Percentiles rank a stretch among this genome's conserved stretches.
Conservation (phyloP, 2,113 vertebrate species). For the Tenebrosternarchus preto region DNA sequence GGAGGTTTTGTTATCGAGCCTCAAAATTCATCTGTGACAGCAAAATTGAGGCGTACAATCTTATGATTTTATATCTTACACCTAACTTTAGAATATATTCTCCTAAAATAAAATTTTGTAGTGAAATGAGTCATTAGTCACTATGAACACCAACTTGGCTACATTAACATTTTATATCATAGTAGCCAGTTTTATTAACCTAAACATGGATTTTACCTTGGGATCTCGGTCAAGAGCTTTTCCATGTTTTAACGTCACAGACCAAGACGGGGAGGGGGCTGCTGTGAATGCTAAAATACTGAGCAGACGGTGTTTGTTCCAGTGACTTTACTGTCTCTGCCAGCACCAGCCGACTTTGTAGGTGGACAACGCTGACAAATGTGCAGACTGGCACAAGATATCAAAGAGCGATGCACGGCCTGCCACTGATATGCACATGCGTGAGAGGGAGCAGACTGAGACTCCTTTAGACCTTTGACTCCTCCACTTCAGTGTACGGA, state of each 20-base stretch:
- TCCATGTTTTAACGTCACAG: slow-evolving; percentile 16
- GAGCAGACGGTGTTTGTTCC: slow-evolving; percentile 64
- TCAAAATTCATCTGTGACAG: too few species aligned
- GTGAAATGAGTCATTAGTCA: background rate
- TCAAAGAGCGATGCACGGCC: slow-evolving; percentile 33
- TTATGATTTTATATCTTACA: too few species aligned
- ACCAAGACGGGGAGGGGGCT: slow-evolving; percentile 41
- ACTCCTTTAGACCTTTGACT: background rate
- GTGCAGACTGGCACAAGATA: slow-evolving; percentile 58
- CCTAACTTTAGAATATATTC: background rate
- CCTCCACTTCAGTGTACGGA: background rate
- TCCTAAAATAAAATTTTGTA: background rate
- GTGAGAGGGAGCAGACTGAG: slow-evolving; percentile 8
- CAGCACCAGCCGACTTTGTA: slow-evolving; percentile 58
- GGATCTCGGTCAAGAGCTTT: slow-evolving; percentile 13
- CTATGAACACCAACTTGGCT: background rate
- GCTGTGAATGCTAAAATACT: slow-evolving; percentile 48
- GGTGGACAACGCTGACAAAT: slow-evolving; percentile 61
- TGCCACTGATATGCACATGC: slow-evolving; percentile 21
- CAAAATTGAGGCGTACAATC: too few species aligned
- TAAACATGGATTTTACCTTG: slow-evolving; percentile 1
- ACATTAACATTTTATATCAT: background rate
- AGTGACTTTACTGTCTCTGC: slow-evolving; percentile 56
- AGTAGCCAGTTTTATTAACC: background rate
- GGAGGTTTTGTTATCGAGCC: too few species aligned